Evolutionary conservation across 2,888 invertebrate genomes (phyloP).

Genomic region (Yponomeuta cagnagella): DNA sequence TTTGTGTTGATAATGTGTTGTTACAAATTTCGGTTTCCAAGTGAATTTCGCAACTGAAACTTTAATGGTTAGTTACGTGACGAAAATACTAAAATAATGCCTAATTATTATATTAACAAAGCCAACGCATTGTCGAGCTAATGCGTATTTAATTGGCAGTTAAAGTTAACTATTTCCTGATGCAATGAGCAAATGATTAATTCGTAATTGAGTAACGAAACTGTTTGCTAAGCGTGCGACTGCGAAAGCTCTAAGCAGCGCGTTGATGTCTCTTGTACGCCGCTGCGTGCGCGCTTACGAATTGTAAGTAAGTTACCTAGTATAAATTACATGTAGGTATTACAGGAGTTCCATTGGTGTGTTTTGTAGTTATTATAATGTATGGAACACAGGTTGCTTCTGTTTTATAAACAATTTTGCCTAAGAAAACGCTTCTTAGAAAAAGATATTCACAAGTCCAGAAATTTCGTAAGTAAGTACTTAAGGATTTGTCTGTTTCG

Average conservation of each 20-base stretch:
- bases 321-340: neutral
- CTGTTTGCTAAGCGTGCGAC: neutral
- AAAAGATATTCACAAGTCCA: neutral
- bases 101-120: neutral
- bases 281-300: neutral
- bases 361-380: neutral
- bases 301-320: neutral
- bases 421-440: neutral
- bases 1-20: neutral
- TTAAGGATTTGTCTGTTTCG: too few species aligned
- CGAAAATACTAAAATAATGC: neutral
- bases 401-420: too few species aligned
- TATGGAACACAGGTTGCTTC: neutral
- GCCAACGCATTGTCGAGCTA: conserved; percentile 1
- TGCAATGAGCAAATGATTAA: conserved; percentile 10
- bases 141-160: conserved; percentile 18
- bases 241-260: conserved; percentile 7
- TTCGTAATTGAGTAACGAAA: conserved; percentile 5
- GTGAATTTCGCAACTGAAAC: neutral
- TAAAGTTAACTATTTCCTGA: conserved; percentile 8
- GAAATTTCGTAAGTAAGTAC: too few species aligned
- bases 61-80: neutral
- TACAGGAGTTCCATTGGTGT: neutral
- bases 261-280: conserved; percentile 22
- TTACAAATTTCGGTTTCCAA: neutral